A percentile compares a stretch with the other conserved stretches of the same genome.
phyloP scores from a whole-genome alignment of 1,140 invertebrate species.

The Micrasema minimum region DNA sequence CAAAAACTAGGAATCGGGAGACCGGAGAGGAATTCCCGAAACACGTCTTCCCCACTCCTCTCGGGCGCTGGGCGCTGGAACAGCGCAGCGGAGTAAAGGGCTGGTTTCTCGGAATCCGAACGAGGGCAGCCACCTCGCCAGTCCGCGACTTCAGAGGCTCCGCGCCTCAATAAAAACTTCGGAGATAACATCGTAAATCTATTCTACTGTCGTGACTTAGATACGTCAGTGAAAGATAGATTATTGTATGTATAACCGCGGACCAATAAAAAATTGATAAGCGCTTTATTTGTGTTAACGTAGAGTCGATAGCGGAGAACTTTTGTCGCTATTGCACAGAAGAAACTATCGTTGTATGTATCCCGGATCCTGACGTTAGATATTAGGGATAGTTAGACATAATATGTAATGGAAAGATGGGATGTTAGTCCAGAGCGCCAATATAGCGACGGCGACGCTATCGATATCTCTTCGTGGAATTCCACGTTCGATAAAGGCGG shows the following conservation, averaged over 20 bases:
- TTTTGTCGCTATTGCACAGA: too few relatives aligned
- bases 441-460: slow-evolving; percentile 7
- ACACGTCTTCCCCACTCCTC: slow-evolving; percentile 3
- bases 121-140: slow-evolving; percentile 49
- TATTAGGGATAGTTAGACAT: too few relatives aligned
- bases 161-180: slow-evolving; percentile 15
- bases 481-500: slow-evolving; percentile 34
- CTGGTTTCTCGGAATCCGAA: slow-evolving; percentile 44
- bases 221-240: slow-evolving; percentile 2
- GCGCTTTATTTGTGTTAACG: too few relatives aligned
- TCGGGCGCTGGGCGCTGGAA: not conserved
- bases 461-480: slow-evolving; percentile 35
- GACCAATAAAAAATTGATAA: slow-evolving; percentile 2
- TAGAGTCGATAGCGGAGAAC: too few relatives aligned
- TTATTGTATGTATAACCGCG: not conserved
- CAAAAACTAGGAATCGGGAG: slow-evolving; percentile 30
- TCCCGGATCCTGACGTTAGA: too few relatives aligned
- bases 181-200: slow-evolving; percentile 17
- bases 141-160: slow-evolving; percentile 11
- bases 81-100: slow-evolving; percentile 5
- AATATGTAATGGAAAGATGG: too few relatives aligned
- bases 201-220: slow-evolving; percentile 23
- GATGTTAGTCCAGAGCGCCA: not conserved
- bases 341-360: too few relatives aligned
- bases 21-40: slow-evolving; percentile 13